Base-by-base conservation (phyloP, 2,797 vertebrate genomes). In the Poeciliopsis gracilis region DNA sequence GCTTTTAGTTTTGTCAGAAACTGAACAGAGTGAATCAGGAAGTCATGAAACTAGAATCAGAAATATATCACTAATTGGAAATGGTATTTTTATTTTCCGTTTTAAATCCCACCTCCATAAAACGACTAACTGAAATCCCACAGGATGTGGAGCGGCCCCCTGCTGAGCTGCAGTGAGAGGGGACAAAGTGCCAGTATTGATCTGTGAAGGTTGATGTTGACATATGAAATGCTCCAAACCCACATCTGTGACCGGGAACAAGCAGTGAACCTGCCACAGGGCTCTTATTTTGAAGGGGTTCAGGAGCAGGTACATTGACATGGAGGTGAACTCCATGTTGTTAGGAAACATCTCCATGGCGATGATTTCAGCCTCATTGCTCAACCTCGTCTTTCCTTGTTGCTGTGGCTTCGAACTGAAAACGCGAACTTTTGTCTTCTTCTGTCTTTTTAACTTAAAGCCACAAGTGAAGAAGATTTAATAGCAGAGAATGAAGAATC, bases 171-270 rank as follows among this genome's bases (percentile, higher is more conserved):
- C 75, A 86, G 72, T 86, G 73, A 82, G 67, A 83, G 25, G 71
- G 87, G 85, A 81, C 85, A 90, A 90, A 90, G 78, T 84, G 83
- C 88, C 87, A 82, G 75, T 61, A 86, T 89, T 82, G 87, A 88
- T 91, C 85, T 36, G 55, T 83, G 67, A 63, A 82, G 89, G 89
- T 70, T 69, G 77, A 89, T 89, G 88, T 89, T 93, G 92, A 93
- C 89, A 88, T 79, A 80, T 76, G 77, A 78, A 72, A 61, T 73
- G 75, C 75, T 75, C 87, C 79, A 86, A 78, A 72, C 73, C 77
- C 80, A 86, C 82, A 88, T 91, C 87, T 90, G 85, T 82, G 80
- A 83, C 74, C 0, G 30, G 77, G 88, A 85, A 88, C 81, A 82
- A 82, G 77, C 77, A 47, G 51, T 80, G 89, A 91, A 88, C 91